Percentiles rank a stretch among this genome's conserved stretches.
Evolutionary conservation across 2,888 invertebrate species (phyloP).

Genomic region (Keiferia lycopersicella): DNA sequence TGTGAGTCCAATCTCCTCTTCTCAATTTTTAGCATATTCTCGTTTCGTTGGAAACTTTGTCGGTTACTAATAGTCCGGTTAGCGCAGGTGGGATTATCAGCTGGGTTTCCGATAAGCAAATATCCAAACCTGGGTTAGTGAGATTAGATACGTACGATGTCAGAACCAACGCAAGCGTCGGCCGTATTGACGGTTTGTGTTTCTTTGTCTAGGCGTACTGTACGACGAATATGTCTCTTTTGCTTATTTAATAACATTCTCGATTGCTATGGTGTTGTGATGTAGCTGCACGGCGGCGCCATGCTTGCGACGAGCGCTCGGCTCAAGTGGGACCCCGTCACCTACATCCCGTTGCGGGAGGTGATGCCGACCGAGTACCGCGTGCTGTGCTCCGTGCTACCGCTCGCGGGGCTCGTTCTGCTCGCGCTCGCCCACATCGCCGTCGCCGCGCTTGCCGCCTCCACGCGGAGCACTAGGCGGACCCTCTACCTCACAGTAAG

Average conservation of each 20-base stretch:
- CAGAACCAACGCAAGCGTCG: too few relatives aligned
- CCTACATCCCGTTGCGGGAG: constrained; percentile 57
- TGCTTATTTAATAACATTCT: background rate
- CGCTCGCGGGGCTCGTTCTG: constrained; percentile 42
- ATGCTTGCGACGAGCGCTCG: constrained; percentile 62
- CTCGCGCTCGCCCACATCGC: constrained; percentile 50
- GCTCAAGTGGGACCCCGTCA: constrained; percentile 68
- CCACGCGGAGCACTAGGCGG: constrained; percentile 31
- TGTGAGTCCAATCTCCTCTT: too few relatives aligned
- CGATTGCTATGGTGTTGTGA: background rate
- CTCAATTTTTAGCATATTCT: too few relatives aligned
- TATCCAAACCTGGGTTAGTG: too few relatives aligned
- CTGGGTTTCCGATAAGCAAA: too few relatives aligned
- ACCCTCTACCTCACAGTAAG: constrained; percentile 36
- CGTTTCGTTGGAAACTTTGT: too few relatives aligned
- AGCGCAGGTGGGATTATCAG: too few relatives aligned
- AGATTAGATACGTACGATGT: too few relatives aligned
- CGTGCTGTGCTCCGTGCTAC: constrained; percentile 40
- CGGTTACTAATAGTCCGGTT: too few relatives aligned
- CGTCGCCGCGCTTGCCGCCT: constrained; percentile 32
- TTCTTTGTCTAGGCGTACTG: too few relatives aligned
- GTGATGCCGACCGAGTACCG: constrained; percentile 53
- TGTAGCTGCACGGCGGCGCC: constrained; percentile 57
- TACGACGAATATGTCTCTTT: too few relatives aligned
- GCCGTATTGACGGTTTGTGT: too few relatives aligned